Conservation (phyloP, 2,113 vertebrate species). For the Hepsetus odoe region DNA sequence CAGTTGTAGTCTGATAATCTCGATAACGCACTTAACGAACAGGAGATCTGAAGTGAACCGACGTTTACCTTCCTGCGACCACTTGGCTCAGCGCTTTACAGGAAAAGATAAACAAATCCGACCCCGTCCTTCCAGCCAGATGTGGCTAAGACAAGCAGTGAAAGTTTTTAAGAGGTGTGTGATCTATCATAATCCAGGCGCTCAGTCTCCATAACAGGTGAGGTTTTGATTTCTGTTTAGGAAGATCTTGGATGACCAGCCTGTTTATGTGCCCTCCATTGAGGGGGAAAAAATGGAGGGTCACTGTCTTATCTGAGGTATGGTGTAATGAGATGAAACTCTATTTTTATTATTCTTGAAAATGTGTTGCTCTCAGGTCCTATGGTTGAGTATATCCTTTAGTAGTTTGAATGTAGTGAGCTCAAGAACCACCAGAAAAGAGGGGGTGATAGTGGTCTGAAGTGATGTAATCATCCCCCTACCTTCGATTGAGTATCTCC, state of each 20-base stretch:
- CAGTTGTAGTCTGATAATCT: not conserved
- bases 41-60: not conserved
- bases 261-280: not conserved
- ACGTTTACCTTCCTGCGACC: not conserved
- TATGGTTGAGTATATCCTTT: not conserved
- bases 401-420: not conserved
- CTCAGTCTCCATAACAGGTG: not conserved
- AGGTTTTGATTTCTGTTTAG: not conserved
- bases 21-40: not conserved
- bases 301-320: too few species aligned
- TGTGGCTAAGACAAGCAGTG: not conserved
- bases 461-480: not conserved
- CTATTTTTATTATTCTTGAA: not conserved
- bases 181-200: not conserved
- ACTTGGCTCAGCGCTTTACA: not conserved
- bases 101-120: constrained; percentile 18
- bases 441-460: not conserved
- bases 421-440: not conserved
- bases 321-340: too few species aligned
- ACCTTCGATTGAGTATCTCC: not conserved
- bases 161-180: not conserved
- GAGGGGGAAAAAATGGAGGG: too few species aligned
- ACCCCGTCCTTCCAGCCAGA: not conserved
- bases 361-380: not conserved
- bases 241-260: not conserved